Percentiles rank a stretch among this genome's conserved stretches.
Conservation (phyloP, 2,113 vertebrate species). For the Ursus arctos region DNA sequence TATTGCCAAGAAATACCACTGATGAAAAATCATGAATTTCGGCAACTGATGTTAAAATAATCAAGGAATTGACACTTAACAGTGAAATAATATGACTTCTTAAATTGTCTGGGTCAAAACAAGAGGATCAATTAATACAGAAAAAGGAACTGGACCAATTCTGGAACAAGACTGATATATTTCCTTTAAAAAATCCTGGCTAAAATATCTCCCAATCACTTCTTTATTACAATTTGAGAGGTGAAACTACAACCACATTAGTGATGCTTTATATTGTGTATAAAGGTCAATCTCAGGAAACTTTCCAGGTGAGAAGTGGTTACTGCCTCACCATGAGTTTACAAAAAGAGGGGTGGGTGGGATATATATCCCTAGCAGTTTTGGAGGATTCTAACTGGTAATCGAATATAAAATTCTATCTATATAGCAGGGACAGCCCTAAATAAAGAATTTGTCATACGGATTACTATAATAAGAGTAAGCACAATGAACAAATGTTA, state of each 20-base stretch:
- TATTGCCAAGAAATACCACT: neutral
- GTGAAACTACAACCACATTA: neutral
- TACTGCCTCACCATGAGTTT: neutral
- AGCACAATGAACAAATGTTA: neutral
- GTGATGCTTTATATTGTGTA: neutral
- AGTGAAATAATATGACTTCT: neutral
- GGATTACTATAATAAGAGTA: neutral
- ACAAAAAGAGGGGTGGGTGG: neutral
- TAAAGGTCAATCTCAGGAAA: neutral
- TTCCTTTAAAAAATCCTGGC: neutral
- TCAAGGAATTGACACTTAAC: neutral
- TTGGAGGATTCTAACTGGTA: neutral
- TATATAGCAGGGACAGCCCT: neutral
- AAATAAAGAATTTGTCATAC: neutral
- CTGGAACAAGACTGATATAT: neutral
- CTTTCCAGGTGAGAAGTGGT: neutral
- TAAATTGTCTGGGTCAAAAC: conserved; percentile 10
- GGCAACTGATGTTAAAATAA: neutral
- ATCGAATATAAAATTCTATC: neutral
- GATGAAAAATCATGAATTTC: neutral
- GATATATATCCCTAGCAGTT: neutral
- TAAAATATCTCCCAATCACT: neutral
- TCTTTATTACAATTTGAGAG: neutral
- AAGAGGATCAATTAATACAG: neutral
- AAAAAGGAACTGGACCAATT: neutral